Evolutionary conservation across 1,140 invertebrate genomes (phyloP).

Genomic region (Drosophila lini): DNA sequence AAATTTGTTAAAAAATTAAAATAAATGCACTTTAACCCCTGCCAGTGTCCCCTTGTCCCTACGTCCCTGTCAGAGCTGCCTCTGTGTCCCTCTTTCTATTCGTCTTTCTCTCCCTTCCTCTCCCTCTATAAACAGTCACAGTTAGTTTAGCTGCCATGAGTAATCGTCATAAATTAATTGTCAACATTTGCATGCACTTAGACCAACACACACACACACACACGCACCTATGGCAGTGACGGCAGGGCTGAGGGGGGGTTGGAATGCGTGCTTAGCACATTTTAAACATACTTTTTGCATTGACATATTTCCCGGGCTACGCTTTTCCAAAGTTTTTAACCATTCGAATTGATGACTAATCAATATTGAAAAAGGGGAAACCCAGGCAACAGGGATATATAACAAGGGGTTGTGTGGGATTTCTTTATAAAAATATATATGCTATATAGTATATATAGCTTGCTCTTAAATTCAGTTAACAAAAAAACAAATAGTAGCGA

Average conservation of each 20-base stretch:
- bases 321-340: slow-evolving; percentile 23
- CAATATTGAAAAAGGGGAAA: slow-evolving; percentile 52
- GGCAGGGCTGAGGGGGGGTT: neutral
- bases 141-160: slow-evolving; percentile 82
- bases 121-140: slow-evolving; percentile 51
- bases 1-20: neutral
- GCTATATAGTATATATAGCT: neutral
- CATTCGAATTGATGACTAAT: slow-evolving; percentile 70
- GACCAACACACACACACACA: slow-evolving; percentile 51
- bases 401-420: slow-evolving; percentile 10
- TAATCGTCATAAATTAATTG: slow-evolving; percentile 83
- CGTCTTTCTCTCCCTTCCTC: neutral
- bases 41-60: too few species aligned
- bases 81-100: neutral
- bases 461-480: neutral
- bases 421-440: too few species aligned
- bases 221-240: slow-evolving; percentile 5
- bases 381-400: slow-evolving; percentile 55
- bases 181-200: slow-evolving; percentile 82
- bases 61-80: too few species aligned
- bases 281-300: slow-evolving; percentile 78
- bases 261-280: slow-evolving; percentile 30
- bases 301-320: slow-evolving; percentile 58
- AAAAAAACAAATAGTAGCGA: neutral
- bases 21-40: slow-evolving; percentile 2